Conservation (phyloP, 2,888 invertebrate species). For the Perithous albicinctus region DNA sequence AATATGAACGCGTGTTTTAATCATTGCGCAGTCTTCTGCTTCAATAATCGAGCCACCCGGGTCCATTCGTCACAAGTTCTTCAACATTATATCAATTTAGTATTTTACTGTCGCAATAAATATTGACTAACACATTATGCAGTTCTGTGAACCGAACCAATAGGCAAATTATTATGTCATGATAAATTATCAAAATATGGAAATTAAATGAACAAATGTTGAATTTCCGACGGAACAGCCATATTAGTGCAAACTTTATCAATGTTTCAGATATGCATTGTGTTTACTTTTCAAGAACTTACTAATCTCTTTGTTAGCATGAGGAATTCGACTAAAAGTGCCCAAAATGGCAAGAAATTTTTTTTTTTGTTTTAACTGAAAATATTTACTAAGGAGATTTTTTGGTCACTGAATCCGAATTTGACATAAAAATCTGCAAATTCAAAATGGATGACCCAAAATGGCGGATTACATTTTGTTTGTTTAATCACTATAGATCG, state of each 20-base stretch:
- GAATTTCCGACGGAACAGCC: neutral
- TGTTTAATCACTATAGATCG: no score
- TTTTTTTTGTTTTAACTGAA: no score
- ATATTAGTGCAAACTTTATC: neutral
- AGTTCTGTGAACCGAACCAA: neutral
- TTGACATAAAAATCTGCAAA: no score
- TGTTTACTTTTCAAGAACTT: neutral
- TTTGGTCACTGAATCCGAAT: no score
- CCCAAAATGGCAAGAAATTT: no score
- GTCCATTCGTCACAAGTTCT: neutral
- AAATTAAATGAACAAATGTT: neutral
- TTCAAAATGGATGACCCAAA: no score
- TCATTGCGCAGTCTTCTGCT: neutral
- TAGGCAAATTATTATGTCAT: neutral
- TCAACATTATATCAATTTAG: neutral
- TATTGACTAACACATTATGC: neutral
- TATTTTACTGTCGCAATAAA: neutral
- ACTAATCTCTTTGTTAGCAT: no score
- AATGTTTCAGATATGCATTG: neutral
- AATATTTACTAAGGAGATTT: no score
- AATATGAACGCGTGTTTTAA: slow-evolving; percentile 12
- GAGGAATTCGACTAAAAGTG: no score
- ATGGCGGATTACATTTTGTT: no score
- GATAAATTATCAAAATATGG: neutral
- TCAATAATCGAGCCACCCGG: neutral